A percentile compares a stretch with the other conserved stretches of the same genome.
Evolutionary conservation across 2,797 vertebrate species (phyloP).

Genomic region (Gadopsis bispinosus): DNA sequence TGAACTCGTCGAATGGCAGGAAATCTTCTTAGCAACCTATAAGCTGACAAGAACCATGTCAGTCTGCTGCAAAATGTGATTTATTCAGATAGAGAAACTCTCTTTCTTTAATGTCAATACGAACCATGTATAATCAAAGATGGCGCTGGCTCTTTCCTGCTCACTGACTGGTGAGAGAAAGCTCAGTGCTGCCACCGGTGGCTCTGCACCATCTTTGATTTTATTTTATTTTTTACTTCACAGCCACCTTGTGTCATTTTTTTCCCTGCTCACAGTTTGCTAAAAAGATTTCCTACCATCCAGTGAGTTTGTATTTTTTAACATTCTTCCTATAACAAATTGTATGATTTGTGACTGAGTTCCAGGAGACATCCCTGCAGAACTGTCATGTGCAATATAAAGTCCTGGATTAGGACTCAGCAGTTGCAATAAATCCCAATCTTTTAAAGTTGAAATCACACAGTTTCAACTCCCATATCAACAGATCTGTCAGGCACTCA

Average conservation of each 20-base stretch:
- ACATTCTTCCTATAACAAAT: not conserved
- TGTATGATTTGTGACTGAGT: conserved; percentile 10
- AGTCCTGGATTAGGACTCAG: not conserved
- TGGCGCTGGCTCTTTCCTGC: not conserved
- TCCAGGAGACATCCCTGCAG: not conserved
- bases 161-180: not conserved
- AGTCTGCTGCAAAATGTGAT: not conserved
- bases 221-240: not conserved
- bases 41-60: not conserved
- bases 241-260: not conserved
- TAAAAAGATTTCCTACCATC: not conserved
- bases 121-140: not conserved
- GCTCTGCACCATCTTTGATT: not conserved
- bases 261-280: not conserved
- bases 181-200: not conserved
- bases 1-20: not conserved
- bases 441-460: not conserved
- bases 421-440: not conserved
- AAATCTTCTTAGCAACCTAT: not conserved
- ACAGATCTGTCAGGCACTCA: not conserved
- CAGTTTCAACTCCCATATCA: not conserved
- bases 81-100: not conserved
- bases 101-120: not conserved
- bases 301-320: not conserved
- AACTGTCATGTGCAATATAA: not conserved